These are phyloP conservation scores for Connochaetes taurinus DNA, from an alignment of 2,113 vertebrate species.

Conservation along the genomic window DNA sequence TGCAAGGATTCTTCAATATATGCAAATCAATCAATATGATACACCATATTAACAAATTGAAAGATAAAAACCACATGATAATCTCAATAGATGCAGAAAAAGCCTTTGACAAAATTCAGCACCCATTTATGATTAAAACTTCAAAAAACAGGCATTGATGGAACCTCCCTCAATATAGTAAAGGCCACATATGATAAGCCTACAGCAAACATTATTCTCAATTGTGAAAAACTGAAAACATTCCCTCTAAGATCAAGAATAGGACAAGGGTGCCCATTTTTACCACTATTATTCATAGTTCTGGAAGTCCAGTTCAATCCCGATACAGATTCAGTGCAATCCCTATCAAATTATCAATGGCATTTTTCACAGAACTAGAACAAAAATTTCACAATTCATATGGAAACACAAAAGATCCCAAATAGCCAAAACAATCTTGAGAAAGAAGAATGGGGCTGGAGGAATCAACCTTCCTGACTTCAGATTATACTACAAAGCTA, in stretches of 20 bases:
- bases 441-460: not conserved
- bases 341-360: not conserved
- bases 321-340: not conserved
- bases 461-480: not conserved
- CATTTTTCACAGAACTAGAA: not conserved
- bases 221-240: not conserved
- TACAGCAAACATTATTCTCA: not conserved
- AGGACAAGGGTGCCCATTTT: not conserved
- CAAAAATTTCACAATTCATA: not conserved
- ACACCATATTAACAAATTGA: not conserved
- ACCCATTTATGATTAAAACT: not conserved
- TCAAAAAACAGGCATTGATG: not conserved
- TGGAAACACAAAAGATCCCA: not conserved
- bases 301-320: not conserved
- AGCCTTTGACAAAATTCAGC: not conserved
- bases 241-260: not conserved
- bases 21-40: not conserved
- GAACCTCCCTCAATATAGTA: not conserved
- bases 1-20: not conserved
- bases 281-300: not conserved
- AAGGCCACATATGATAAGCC: not conserved
- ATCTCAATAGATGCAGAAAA: not conserved
- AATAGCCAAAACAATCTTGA: not conserved
- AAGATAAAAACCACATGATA: not conserved
- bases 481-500: not conserved